Percentiles rank a stretch among this genome's conserved stretches.
These are phyloP conservation scores for Progne subis DNA, from an alignment of 2,113 vertebrate species.

Conservation along the genomic window DNA sequence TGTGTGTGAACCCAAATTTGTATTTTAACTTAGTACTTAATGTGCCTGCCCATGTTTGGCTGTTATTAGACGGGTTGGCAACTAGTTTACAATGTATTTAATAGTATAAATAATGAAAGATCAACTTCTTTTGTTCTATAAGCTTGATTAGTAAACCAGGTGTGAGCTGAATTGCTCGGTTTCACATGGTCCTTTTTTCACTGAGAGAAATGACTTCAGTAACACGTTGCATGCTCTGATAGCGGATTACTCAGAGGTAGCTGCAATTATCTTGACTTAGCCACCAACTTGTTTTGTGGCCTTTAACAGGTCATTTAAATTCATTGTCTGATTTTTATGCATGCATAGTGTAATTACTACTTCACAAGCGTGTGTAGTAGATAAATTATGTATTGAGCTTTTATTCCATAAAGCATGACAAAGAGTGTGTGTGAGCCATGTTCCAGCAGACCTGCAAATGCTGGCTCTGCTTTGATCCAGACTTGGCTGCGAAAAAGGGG, in stretches of 20 bases:
- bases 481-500: not conserved
- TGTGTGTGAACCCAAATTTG: not conserved
- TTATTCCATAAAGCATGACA: not conserved
- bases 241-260: not conserved
- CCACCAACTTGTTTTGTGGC: slow-evolving; percentile 25
- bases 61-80: not conserved
- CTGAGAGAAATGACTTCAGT: not conserved
- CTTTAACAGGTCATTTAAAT: slow-evolving; percentile 38
- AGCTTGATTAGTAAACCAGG: not conserved
- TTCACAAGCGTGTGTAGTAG: not conserved
- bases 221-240: not conserved
- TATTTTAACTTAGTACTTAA: not conserved
- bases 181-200: not conserved
- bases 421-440: not conserved
- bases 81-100: not conserved
- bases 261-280: slow-evolving; percentile 21
- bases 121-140: not conserved
- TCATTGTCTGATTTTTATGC: slow-evolving; percentile 28
- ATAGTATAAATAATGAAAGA: not conserved
- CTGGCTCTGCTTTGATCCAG: not conserved
- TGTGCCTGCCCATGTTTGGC: not conserved
- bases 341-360: not conserved
- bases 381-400: slow-evolving; percentile 24
- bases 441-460: not conserved
- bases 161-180: not conserved